Conservation (phyloP, 2,113 vertebrate species). For the Bothrops jararaca region DNA sequence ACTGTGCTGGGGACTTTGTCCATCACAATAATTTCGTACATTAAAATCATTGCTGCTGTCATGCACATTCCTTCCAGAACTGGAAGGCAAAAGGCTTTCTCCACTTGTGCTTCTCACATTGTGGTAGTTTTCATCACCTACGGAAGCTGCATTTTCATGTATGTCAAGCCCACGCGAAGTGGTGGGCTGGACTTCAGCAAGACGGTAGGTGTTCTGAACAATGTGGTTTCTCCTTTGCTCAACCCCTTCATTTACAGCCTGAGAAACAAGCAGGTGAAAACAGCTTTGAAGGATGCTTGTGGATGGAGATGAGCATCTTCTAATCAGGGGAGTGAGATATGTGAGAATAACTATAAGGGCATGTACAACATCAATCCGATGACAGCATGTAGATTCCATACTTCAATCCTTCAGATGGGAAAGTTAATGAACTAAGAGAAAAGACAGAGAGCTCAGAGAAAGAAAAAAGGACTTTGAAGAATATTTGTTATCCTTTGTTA, state of each 20-base stretch:
- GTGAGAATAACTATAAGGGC: background rate
- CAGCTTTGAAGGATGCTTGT: no score
- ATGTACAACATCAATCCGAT: background rate
- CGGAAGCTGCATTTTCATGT: slow-evolving; percentile 7
- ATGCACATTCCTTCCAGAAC: background rate
- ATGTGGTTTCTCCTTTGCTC: background rate
- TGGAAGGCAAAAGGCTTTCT: background rate
- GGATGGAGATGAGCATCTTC: no score
- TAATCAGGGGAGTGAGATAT: background rate
- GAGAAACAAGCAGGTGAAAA: background rate
- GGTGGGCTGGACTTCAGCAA: background rate
- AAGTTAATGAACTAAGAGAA: background rate
- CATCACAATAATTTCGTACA: background rate
- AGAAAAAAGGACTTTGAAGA: background rate
- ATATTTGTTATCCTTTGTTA: background rate
- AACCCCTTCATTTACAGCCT: background rate
- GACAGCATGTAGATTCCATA: background rate
- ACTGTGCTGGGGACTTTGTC: background rate
- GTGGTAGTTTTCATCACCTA: background rate
- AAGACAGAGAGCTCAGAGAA: background rate
- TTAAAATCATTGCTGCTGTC: background rate
- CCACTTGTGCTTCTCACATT: background rate
- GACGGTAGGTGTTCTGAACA: background rate
- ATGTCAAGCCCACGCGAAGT: background rate
- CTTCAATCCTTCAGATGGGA: background rate